Base-by-base conservation (phyloP, 2,888 invertebrate species). In the Lymantria monacha region DNA sequence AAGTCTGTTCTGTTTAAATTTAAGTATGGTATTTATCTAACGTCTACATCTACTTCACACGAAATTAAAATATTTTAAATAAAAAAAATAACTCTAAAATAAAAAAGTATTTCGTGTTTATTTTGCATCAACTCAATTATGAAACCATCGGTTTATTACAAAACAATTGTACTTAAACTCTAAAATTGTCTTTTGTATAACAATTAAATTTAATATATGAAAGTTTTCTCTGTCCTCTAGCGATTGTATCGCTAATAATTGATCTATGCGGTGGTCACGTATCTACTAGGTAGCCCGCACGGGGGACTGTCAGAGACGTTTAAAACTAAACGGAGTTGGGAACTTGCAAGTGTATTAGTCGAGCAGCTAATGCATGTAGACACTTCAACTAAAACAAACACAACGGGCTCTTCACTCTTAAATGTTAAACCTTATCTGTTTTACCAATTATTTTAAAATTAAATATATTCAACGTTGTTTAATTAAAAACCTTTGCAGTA, bases 261-360 rank as follows among this genome's bases (percentile, higher is more conserved):
- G 76, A 75, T 81, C 78, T 75, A 81, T 77, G 76, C 47, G 66
- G 66, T 59, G 74, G 72, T 77, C 80, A 77, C 73, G 78, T 82
- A 22, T 22, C 3, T 22, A 72, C 72, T 61, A 8, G 1, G 66
- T 70, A 72, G 75, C 72, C 74, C 58, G 56, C 57, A 53, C 67
- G 65, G 70, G 70, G 74, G 66, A 69, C 81, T 83, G 85, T 83
- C 85, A 79, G 61, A 75, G 74, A 70, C 79, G 79, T 81, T 85
- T 83, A 73, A 77, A 80, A 79, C 73, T 68, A 68, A 66, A 60
- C 65, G 53, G 70, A 79, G 75, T 77, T 71, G 51, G 69, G 51
- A 75, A 81, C 73, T 83, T 72, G 71, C 75, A 82, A 84, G 80
- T 81, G 83, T 81, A 80, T 82, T 83, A 83, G 72, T 69, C 59